These are phyloP conservation scores for Mercenaria mercenaria DNA, from an alignment of 1,140 invertebrate genomes.

Conservation along the genomic window DNA sequence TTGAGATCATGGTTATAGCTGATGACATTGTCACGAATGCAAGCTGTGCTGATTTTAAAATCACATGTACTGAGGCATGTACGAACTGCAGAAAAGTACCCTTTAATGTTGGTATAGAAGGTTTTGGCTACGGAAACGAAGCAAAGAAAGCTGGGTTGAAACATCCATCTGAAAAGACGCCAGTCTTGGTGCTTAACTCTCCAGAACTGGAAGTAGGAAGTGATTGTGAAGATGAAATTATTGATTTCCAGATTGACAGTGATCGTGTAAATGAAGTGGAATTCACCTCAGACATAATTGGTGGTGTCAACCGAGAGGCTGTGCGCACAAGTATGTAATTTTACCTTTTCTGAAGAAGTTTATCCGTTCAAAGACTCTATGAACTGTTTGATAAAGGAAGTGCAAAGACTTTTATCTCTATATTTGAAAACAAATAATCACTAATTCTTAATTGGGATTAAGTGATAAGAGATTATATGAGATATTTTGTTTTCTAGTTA, in stretches of 20 bases:
- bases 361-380: neutral
- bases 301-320: neutral
- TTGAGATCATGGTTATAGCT: slow-evolving; percentile 11
- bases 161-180: neutral
- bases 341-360: no score
- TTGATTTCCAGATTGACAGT: slow-evolving; percentile 31
- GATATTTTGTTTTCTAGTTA: no score
- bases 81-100: slow-evolving; percentile 14
- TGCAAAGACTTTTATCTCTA: no score
- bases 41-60: slow-evolving; percentile 12
- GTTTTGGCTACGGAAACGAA: slow-evolving; percentile 20
- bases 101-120: slow-evolving; percentile 6
- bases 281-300: neutral
- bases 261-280: neutral
- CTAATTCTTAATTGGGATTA: no score
- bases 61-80: neutral
- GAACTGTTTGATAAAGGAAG: no score
- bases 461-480: no score
- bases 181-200: neutral
- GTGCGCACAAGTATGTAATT: neutral
- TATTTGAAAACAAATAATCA: no score
- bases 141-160: neutral
- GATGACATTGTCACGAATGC: slow-evolving; percentile 23
- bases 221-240: slow-evolving; percentile 1
- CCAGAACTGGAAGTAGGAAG: neutral